These are phyloP conservation scores for Chymomyza procnemis DNA, from an alignment of 2,888 invertebrate species.

Conservation along the genomic window DNA sequence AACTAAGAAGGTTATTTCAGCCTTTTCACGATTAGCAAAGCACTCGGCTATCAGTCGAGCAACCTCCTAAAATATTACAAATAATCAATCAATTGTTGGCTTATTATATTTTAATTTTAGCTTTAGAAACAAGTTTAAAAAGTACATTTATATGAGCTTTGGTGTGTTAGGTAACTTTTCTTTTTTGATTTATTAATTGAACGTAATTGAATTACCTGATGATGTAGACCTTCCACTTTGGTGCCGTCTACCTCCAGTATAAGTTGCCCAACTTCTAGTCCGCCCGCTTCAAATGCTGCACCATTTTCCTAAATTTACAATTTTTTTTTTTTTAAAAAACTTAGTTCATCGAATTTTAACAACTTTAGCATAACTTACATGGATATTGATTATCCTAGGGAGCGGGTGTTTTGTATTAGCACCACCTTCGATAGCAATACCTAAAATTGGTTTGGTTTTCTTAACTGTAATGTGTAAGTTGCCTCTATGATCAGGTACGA, in stretches of 20 bases:
- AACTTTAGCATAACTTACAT: slow-evolving; percentile 83
- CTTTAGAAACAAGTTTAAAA: no score
- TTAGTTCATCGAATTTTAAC: no score
- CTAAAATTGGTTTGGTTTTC: slow-evolving; percentile 95
- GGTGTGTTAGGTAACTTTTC: no score
- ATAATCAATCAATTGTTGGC: no score
- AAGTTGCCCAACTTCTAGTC: slow-evolving; percentile 94
- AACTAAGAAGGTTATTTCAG: slow-evolving; percentile 94
- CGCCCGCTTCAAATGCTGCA: slow-evolving; percentile 94
- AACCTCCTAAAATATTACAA: slow-evolving; percentile 81
- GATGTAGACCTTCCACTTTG: slow-evolving; percentile 88
- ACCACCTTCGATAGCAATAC: slow-evolving; percentile 98
- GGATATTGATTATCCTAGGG: slow-evolving; percentile 97
- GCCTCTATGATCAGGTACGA: slow-evolving; percentile 91
- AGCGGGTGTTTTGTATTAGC: slow-evolving; percentile 96
- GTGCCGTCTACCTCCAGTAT: slow-evolving; percentile 94
- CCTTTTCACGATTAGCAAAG: slow-evolving; percentile 91
- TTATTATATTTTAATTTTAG: no score
- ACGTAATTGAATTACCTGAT: slow-evolving; percentile 80
- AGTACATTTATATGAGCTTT: no score
- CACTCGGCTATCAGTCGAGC: slow-evolving; percentile 95
- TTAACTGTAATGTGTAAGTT: slow-evolving; percentile 93
- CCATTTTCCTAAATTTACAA: slow-evolving; percentile 88
- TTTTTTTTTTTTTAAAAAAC: background rate
- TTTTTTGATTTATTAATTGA: no score